Evolutionary conservation across 2,888 invertebrate genomes (phyloP).

Genomic region (Nezara viridula): DNA sequence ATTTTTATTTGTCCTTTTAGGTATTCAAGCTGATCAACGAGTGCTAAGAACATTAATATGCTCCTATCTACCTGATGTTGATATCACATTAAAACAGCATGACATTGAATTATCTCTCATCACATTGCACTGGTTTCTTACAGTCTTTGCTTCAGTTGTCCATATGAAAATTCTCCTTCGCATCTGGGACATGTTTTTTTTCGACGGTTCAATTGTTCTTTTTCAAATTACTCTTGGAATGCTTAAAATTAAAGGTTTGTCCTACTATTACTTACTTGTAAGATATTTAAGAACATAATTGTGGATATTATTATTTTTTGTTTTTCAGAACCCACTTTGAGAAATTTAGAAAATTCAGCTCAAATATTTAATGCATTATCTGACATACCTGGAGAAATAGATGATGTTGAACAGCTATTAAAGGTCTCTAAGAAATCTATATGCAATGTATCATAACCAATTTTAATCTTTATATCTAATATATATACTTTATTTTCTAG

Average conservation of each 20-base stretch:
- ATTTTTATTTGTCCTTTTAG: slow-evolving; percentile 68
- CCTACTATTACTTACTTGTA: slow-evolving; percentile 37
- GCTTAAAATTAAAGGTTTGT: slow-evolving; percentile 81
- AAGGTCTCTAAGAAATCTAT: slow-evolving; percentile 75
- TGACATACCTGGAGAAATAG: slow-evolving; percentile 93
- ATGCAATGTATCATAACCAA: neutral
- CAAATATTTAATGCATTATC: slow-evolving; percentile 98
- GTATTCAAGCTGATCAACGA: slow-evolving; percentile 95
- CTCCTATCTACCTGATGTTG: slow-evolving; percentile 90
- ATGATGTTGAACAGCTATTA: slow-evolving; percentile 90
- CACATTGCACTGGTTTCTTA: slow-evolving; percentile 97
- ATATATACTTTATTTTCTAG: slow-evolving; percentile 68
- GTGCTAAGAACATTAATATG: slow-evolving; percentile 93
- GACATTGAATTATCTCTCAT: slow-evolving; percentile 96
- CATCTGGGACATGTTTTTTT: slow-evolving; percentile 97
- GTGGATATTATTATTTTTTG: slow-evolving; percentile 63
- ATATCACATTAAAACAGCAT: slow-evolving; percentile 91
- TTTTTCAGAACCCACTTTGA: slow-evolving; percentile 80
- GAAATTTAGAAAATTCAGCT: slow-evolving; percentile 92
- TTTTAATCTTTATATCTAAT: neutral
- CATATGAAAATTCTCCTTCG: slow-evolving; percentile 94
- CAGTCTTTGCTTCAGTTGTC: slow-evolving; percentile 95
- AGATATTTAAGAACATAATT: neutral
- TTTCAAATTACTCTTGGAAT: slow-evolving; percentile 96
- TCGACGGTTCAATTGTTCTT: slow-evolving; percentile 93